Evolutionary conservation across 2,888 invertebrate genomes (phyloP).

Genomic region (Cyclophora punctaria): DNA sequence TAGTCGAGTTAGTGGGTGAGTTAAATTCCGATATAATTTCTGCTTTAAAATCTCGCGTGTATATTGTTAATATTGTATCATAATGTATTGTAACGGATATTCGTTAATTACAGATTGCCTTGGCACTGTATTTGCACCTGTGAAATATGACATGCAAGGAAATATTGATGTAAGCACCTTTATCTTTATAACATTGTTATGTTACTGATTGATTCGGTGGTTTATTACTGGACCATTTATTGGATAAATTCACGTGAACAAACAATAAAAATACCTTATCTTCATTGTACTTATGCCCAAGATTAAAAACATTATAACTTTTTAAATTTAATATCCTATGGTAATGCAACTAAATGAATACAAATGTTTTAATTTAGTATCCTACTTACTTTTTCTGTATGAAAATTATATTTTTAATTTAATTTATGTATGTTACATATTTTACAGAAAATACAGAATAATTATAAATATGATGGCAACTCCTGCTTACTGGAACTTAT

Average conservation of each 20-base stretch:
- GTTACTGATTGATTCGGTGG: no score
- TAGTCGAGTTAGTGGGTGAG: conserved; percentile 80
- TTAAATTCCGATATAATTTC: conserved; percentile 11
- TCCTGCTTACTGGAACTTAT: conserved; percentile 82
- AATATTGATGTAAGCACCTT: conserved; percentile 79
- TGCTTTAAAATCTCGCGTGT: no score
- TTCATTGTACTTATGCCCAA: no score
- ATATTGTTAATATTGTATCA: no score
- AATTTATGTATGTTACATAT: conserved; percentile 3
- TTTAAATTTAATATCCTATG: no score
- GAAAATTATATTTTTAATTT: background rate
- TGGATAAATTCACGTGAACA: no score
- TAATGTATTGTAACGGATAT: background rate
- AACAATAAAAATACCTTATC: no score
- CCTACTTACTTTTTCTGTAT: no score
- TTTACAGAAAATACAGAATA: conserved; percentile 77
- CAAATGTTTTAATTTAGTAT: no score
- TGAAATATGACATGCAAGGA: conserved; percentile 84
- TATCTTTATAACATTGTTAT: background rate
- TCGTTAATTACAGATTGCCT: conserved; percentile 76
- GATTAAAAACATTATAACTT: no score
- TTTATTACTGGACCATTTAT: no score
- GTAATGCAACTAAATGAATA: no score
- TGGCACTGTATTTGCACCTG: conserved; percentile 82
- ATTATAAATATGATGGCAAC: conserved; percentile 68